Base-by-base conservation (phyloP, 2,113 vertebrate genomes). In the Chaetorhynchus papuensis region DNA sequence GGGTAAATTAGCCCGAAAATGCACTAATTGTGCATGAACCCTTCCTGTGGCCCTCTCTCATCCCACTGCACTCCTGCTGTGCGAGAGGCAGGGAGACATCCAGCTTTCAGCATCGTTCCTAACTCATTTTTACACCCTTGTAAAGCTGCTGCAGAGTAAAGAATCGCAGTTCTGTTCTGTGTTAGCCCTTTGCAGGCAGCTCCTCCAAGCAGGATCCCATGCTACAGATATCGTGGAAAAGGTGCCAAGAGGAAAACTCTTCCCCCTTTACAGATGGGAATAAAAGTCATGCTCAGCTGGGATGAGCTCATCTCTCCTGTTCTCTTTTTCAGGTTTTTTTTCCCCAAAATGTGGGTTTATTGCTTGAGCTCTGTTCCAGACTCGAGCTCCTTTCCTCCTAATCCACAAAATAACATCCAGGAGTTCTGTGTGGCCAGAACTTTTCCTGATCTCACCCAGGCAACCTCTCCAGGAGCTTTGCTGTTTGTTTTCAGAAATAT, bases 61-160 rank as follows among this genome's bases (percentile, higher is more conserved):
- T 53, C 50, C 57, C 61, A 6, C 78, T 16, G 9, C 10, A 80
- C 16, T 31, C 85, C 37, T 0, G 0, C 3, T 28, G 47, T 39
- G 41, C 39, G 44, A 11, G 61, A 90, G 50, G 45, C 78, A 64
- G 50, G 22, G 54, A 59, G 9, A 23, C 5, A 3, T 71, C 66
- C 66, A 39, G 35, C 54, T 83, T 57, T 50, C 61, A 54, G 31
- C 4, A 7, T 24, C 24, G 0, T 59, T 68, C 52, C 45, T 50
- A 83, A 72, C 81, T 86, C 82, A 52, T 63, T 93, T 95, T 93
- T 79, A 79, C 28, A 18, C 49, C 39, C 94, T 27, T 86, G 82
- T 83, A 93, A 96, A 94, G 75, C 82, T 90, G 75, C 75, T 85
- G 90, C 60, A 74, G 93, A 59, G 57, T 50, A 74, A 80, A 61